phyloP scores from a whole-genome alignment of 1,140 invertebrate genomes.

The Bombus sylvicola region DNA sequence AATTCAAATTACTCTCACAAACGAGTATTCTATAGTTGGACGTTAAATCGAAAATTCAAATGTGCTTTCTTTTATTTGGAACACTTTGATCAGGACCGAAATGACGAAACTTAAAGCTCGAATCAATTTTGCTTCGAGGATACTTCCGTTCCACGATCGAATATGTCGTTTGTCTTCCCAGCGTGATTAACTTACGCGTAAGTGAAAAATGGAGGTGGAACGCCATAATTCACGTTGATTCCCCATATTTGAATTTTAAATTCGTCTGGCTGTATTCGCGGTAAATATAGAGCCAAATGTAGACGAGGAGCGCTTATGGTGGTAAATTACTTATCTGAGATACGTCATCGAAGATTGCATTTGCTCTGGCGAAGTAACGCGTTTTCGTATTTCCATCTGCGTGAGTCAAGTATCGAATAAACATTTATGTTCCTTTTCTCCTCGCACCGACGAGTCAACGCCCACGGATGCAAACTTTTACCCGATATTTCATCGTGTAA shows the following conservation, averaged over 20 bases:
- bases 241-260: slow-evolving; percentile 47
- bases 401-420: slow-evolving; percentile 24
- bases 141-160: background rate
- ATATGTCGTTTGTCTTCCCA: background rate
- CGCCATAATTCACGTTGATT: slow-evolving; percentile 25
- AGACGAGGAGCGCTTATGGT: slow-evolving; percentile 30
- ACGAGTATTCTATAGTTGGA: background rate
- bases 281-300: slow-evolving; percentile 28
- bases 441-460: background rate
- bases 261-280: background rate
- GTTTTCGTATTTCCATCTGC: slow-evolving; percentile 21
- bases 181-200: slow-evolving; percentile 31
- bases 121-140: background rate
- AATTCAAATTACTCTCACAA: background rate
- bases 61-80: background rate
- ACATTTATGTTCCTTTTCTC: slow-evolving; percentile 15
- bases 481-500: slow-evolving; percentile 4
- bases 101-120: background rate
- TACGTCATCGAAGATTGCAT: slow-evolving; percentile 33
- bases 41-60: background rate
- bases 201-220: slow-evolving; percentile 41
- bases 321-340: slow-evolving; percentile 47
- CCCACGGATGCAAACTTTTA: background rate
- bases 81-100: background rate
- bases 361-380: slow-evolving; percentile 3